Percentiles rank a stretch among this genome's conserved stretches.
Conservation (phyloP, 1,140 invertebrate genomes). For the Caenorhabditis briggsae region DNA sequence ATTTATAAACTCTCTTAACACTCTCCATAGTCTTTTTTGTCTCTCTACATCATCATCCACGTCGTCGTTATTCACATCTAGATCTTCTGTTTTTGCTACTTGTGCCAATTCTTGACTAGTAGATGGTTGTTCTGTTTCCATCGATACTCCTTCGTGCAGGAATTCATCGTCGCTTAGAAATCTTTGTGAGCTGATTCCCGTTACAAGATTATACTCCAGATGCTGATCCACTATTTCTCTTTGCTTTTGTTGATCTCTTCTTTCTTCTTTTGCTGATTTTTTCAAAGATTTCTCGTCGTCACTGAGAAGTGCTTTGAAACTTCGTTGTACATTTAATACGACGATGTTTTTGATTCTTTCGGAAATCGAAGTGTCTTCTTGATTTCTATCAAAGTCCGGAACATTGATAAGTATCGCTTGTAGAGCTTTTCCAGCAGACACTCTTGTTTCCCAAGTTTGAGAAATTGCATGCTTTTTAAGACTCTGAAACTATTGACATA, state of each 20-base stretch:
- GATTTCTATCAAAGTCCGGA: not conserved
- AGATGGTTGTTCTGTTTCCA: not conserved
- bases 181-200: conserved; percentile 18
- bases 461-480: conserved; percentile 19
- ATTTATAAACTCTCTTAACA: conserved; percentile 3
- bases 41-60: not conserved
- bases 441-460: conserved; percentile 56
- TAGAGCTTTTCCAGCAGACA: conserved; percentile 51
- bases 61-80: not conserved
- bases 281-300: not conserved
- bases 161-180: conserved; percentile 30
- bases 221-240: conserved; percentile 60
- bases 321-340: not conserved
- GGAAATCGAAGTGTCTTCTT: not conserved
- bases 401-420: not conserved
- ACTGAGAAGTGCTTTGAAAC: conserved; percentile 18
- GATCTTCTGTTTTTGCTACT: not conserved
- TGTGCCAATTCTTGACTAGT: conserved; percentile 13
- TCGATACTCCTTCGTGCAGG: not conserved
- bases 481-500: conserved; percentile 36
- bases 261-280: not conserved
- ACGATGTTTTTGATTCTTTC: not conserved
- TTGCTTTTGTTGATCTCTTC: conserved; percentile 21
- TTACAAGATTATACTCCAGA: conserved; percentile 18
- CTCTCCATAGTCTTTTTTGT: not conserved